A percentile compares a stretch with the other conserved stretches of the same genome.
These are phyloP conservation scores for Edolisoma coerulescens DNA, from an alignment of 2,113 vertebrate genomes.

Conservation along the genomic window DNA sequence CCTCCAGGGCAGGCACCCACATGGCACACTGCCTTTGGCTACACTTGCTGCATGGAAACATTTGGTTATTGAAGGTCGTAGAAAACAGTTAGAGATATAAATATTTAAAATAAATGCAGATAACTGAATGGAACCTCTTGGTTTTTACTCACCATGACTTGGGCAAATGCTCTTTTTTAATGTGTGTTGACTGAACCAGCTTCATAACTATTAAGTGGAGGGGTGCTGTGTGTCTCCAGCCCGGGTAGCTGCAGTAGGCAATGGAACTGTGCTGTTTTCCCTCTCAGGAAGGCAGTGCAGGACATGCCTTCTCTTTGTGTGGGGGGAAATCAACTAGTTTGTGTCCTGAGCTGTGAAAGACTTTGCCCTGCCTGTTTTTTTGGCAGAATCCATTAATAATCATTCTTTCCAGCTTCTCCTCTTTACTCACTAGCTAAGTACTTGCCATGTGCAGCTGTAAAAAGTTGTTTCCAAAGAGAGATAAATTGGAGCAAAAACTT, in stretches of 20 bases:
- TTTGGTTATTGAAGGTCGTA: accelerated
- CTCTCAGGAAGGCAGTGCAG: neutral
- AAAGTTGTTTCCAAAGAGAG: conserved; percentile 58
- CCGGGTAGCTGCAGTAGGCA: neutral
- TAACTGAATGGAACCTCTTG: neutral
- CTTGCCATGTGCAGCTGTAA: conserved; percentile 64
- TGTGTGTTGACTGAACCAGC: neutral
- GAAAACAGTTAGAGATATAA: neutral
- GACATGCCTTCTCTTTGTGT: neutral
- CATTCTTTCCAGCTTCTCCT: conserved; percentile 45
- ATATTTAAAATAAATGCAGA: neutral
- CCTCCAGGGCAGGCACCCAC: neutral
- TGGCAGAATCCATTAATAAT: neutral
- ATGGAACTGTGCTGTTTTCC: accelerated
- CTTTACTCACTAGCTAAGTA: neutral
- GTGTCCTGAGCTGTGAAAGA: neutral
- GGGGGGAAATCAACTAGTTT: neutral
- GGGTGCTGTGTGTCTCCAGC: neutral
- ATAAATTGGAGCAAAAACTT: conserved; percentile 11
- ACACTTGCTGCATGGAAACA: neutral
- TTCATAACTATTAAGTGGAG: neutral
- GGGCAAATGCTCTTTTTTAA: accelerated
- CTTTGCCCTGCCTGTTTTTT: neutral
- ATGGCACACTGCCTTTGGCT: neutral
- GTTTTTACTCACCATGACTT: neutral